phyloP scores from a whole-genome alignment of 2,888 invertebrate species.

The Agrochola litura region DNA sequence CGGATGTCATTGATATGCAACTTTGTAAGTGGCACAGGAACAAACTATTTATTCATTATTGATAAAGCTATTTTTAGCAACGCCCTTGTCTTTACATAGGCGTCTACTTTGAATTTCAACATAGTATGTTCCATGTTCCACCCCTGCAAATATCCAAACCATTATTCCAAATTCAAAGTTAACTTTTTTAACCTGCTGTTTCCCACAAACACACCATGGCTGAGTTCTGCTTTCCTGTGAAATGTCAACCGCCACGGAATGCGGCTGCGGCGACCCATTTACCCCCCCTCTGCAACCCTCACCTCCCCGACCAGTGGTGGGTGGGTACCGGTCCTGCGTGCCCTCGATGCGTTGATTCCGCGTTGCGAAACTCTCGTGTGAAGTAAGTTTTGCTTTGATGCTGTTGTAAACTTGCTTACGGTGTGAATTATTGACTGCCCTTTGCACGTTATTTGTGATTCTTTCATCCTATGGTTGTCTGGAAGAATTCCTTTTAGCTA shows the following conservation, averaged over 20 bases:
- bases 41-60: constrained; percentile 47
- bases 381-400: constrained; percentile 65
- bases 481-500: background rate
- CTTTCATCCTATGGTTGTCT: background rate
- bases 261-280: constrained; percentile 86
- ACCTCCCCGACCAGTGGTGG: constrained; percentile 71
- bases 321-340: constrained; percentile 84
- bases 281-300: constrained; percentile 71
- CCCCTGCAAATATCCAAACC: constrained; percentile 19
- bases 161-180: constrained; percentile 58
- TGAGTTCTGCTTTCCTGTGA: constrained; percentile 72
- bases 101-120: constrained; percentile 14
- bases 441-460: constrained; percentile 1
- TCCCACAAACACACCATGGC: constrained; percentile 52
- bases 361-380: constrained; percentile 77
- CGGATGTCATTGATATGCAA: constrained; percentile 48
- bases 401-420: constrained; percentile 53
- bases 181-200: constrained; percentile 36
- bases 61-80: constrained; percentile 44
- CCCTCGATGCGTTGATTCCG: constrained; percentile 85
- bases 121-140: constrained; percentile 2
- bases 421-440: constrained; percentile 18
- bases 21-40: constrained; percentile 50
- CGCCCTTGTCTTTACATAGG: constrained; percentile 21
- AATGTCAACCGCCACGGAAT: constrained; percentile 84